Base-by-base conservation (phyloP, 2,888 invertebrate species). In the Adelognathus sp. region DNA sequence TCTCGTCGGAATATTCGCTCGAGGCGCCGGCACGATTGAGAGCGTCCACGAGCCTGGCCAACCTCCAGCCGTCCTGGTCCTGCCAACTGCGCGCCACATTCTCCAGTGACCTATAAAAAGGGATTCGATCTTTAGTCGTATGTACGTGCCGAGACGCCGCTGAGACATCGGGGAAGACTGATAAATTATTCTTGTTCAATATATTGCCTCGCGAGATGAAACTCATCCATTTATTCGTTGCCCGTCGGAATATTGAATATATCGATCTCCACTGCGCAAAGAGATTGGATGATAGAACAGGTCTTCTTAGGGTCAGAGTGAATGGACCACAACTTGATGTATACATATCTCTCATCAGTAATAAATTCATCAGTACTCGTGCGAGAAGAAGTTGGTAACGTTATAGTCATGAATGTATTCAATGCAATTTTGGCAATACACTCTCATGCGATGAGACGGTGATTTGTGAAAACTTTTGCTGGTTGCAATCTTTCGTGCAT, bases 11-110 rank as follows among this genome's bases (percentile, higher is more conserved):
- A 33, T 88, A 88, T 61, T 91, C 91, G 77, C 84, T 83, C 73
- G 85, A 85, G 75, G 82, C 85, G 67, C 79, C 83, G 58, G 83
- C 84, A 33, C 89, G 89, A 77, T 89, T 89, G 46, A 91, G 81
- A 14, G 87, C 88, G 77, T 89, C 90, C 66, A 89, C 88, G 58
- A 88, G 84, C 79, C 89, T 85, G 4, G 88, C 90, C 71, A 89
- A 82, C 76, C 90, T 86, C 90, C 89, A 91, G 71, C 89, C 84
- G 39, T 91, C 90, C 33, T 89, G 90, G 44, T 90, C 89, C 54
- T 90, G 89, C 91, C 91, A 91, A 74, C 88, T 88, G 58, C 88
- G 86, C 0, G 90, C 88, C 2, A 88, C 90, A 76, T 85, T 90
- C 73, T 90, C 89, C 29, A 90, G 78, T 11, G 88, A 87, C 52